Evolutionary conservation across 2,888 invertebrate species (phyloP).

Genomic region (Ryuthela nishihirai): DNA sequence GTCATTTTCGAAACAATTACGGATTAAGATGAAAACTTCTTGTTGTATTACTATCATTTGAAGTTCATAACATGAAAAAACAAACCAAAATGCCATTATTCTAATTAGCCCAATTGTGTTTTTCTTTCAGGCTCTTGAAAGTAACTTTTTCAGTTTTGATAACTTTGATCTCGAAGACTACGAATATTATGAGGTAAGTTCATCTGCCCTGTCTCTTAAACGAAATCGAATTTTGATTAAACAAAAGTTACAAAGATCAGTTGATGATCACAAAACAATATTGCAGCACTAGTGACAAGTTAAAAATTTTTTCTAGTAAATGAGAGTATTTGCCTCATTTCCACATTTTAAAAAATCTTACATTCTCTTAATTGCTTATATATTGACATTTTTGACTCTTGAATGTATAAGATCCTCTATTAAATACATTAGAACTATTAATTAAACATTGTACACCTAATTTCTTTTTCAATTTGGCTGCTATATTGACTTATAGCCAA

Average conservation of each 20-base stretch:
- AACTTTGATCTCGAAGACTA: conserved; percentile 96
- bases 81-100: background rate
- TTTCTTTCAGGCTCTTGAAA: conserved; percentile 63
- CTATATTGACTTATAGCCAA: no score
- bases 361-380: no score
- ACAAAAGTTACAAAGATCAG: background rate
- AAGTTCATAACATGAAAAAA: background rate
- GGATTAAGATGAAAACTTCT: background rate
- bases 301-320: no score
- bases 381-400: no score
- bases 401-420: no score
- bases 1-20: background rate
- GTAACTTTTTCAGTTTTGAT: conserved; percentile 87
- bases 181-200: conserved; percentile 73
- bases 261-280: no score
- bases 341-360: no score
- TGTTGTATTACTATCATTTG: background rate
- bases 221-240: background rate
- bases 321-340: no score
- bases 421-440: no score
- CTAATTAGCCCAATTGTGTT: background rate
- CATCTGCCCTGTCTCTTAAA: background rate
- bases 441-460: no score
- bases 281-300: no score
- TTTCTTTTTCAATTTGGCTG: no score